Conservation (phyloP, 2,888 invertebrate genomes). For the Apodemia hepburni region DNA sequence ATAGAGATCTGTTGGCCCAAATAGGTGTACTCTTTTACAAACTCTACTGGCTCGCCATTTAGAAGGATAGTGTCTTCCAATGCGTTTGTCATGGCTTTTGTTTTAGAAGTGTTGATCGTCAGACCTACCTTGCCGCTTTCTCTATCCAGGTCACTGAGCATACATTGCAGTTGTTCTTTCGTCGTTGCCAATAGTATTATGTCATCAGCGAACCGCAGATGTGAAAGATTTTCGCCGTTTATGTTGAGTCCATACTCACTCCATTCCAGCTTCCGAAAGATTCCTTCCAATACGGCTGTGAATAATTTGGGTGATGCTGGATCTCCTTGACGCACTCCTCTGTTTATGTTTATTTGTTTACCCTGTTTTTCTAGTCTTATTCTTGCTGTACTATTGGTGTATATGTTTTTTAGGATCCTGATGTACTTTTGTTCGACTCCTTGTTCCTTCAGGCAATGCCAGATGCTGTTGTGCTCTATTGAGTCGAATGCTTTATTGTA, state of each 20-base stretch:
- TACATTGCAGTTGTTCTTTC: not conserved
- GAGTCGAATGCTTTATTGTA: not conserved
- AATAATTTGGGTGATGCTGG: constrained; percentile 25
- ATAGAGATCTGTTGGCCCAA: constrained; percentile 15
- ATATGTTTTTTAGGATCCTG: not conserved
- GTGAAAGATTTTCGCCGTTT: not conserved
- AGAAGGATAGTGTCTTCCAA: not conserved
- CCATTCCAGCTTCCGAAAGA: constrained; percentile 23
- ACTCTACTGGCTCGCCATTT: constrained; percentile 9
- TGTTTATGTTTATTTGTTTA: constrained; percentile 20
- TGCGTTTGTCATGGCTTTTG: not conserved
- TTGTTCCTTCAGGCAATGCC: not conserved
- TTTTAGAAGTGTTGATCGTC: no score
- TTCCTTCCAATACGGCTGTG: constrained; percentile 22
- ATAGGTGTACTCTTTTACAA: constrained; percentile 17
- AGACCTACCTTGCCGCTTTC: not conserved
- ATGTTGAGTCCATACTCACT: constrained; percentile 6
- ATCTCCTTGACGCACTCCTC: constrained; percentile 26
- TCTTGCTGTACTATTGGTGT: not conserved
- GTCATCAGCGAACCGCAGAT: not conserved
- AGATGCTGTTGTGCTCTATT: not conserved
- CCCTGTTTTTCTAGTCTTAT: constrained; percentile 12
- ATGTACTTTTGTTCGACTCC: not conserved
- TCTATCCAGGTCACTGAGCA: not conserved
- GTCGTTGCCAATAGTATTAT: not conserved